Percentiles rank a stretch among this genome's conserved stretches.
phyloP scores from a whole-genome alignment of 2,113 vertebrate genomes.

The Cottus gobio region DNA sequence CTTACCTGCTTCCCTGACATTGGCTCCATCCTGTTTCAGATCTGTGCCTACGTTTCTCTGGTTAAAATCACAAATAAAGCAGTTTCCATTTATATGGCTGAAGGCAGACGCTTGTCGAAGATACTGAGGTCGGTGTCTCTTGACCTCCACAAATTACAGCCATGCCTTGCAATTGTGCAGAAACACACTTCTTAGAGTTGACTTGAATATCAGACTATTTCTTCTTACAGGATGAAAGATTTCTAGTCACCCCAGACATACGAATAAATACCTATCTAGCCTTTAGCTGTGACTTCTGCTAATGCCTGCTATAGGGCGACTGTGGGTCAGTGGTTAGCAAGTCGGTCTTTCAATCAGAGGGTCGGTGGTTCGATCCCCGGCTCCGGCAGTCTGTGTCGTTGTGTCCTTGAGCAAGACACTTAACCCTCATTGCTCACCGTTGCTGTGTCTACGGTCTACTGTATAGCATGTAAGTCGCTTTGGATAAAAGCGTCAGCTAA shows the following conservation, averaged over 20 bases:
- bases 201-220: slow-evolving; percentile 11
- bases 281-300: neutral
- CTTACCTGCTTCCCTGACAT: neutral
- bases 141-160: slow-evolving; percentile 13
- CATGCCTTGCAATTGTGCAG: neutral
- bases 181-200: neutral
- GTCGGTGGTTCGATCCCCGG: too few relatives aligned
- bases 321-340: too few relatives aligned
- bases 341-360: too few relatives aligned
- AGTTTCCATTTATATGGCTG: slow-evolving; percentile 16
- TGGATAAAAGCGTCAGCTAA: too few relatives aligned
- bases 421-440: too few relatives aligned
- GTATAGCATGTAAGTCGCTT: too few relatives aligned
- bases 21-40: neutral
- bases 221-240: neutral
- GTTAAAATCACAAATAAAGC: slow-evolving; percentile 28
- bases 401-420: too few relatives aligned
- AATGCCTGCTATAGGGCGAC: too few relatives aligned
- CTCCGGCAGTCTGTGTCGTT: too few relatives aligned
- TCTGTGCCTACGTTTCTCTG: slow-evolving; percentile 2
- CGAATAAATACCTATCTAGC: neutral
- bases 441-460: too few relatives aligned
- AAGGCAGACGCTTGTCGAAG: slow-evolving; percentile 31
- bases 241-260: neutral
- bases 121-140: slow-evolving; percentile 26